Evolutionary conservation across 2,797 vertebrate genomes (phyloP), one percentile per base, ranked within the genome.

Genomic region (Enteromius mattozi): DNA sequence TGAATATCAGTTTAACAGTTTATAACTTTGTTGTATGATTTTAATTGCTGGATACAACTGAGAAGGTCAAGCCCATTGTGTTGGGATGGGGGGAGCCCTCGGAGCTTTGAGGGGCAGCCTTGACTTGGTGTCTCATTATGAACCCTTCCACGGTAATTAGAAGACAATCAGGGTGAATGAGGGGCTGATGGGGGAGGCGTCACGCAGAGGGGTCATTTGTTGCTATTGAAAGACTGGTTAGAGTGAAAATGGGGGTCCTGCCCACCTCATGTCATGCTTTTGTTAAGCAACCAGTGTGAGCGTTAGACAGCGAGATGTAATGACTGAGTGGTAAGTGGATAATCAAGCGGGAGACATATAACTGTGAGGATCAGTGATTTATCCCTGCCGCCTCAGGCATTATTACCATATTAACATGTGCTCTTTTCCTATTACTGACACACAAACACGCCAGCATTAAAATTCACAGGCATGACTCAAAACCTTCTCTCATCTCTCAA

Each of bases 141-240:
- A 95, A 93, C 94, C 95, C 94, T 95, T 91, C 95, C 94, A 95
- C 93, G 93, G 94, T 96, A 96, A 97, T 98, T 97, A 97, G 94
- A 95, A 94, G 94, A 96, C 96, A 96, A 95, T 95, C 95, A 96
- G 95, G 92, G 95, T 95, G 94, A 94, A 93, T 93, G 94, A 94
- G 94, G 94, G 95, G 95, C 96, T 96, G 95, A 96, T 96, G 93
- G 91, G 91, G 91, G 92, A 93, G 91, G 91, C 91, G 91, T 93
- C 93, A 94, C 92, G 94, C 92, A 92, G 94, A 93, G 94, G 96
- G 94, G 94, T 95, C 94, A 96, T 96, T 95, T 93, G 91, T 93
- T 95, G 95, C 94, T 82, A 82, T 84, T 86, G 82, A 85, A 59
- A 40, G 82, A 69, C 35, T 86, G 72, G 85, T 87, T 86, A 88